phyloP scores from a whole-genome alignment of 1,140 invertebrate genomes.

The Polypedilum pembai region DNA sequence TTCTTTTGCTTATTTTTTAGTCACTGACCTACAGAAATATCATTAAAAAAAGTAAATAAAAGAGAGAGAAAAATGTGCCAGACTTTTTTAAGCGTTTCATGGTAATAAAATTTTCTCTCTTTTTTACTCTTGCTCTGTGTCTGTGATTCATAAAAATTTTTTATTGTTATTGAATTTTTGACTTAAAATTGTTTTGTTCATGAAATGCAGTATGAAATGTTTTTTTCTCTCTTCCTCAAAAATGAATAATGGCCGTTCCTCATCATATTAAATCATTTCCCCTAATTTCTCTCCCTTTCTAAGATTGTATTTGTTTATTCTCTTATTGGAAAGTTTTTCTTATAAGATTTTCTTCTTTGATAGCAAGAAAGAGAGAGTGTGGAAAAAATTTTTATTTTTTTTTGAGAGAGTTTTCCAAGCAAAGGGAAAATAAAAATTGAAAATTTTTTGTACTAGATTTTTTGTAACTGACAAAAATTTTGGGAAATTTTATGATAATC shows the following conservation, averaged over 20 bases:
- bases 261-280: neutral
- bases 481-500: neutral
- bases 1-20: neutral
- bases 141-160: neutral
- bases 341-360: neutral
- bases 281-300: neutral
- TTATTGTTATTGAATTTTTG: constrained; percentile 6
- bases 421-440: no score
- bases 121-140: neutral
- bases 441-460: constrained; percentile 5
- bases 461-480: neutral
- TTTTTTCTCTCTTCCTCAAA: neutral
- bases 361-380: neutral
- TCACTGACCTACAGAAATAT: constrained; percentile 16
- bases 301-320: neutral
- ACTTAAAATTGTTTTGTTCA: neutral
- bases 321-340: constrained; percentile 6
- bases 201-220: neutral
- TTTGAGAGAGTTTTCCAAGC: neutral
- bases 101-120: neutral
- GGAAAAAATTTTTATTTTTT: neutral
- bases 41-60: neutral
- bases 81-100: constrained; percentile 6
- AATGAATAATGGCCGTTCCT: constrained; percentile 25
- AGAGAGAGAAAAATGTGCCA: neutral